Evolutionary conservation across 2,888 invertebrate species (phyloP), one percentile per base, ranked within the genome.

Genomic region (Xestobium rufovillosum): DNA sequence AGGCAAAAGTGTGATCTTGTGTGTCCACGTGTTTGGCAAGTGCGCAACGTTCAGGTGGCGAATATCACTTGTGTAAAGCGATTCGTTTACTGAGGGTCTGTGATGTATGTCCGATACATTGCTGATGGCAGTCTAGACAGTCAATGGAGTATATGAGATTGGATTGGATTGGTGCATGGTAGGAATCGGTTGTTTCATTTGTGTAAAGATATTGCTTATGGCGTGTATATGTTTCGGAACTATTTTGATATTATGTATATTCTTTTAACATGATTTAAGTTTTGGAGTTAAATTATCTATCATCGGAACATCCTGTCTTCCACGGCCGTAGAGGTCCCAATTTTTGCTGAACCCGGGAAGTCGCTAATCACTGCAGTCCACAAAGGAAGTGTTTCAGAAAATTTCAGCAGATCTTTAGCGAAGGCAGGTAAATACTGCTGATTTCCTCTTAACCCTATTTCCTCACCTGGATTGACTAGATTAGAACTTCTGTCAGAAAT

Each of bases 251-350:
- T n/a, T 4, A 13, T 26, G 43, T 36, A 28, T 43, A 40, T 17
- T 26, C 19, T 9, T 15, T 13, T 6, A 44, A 13, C 28, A 44
- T 43, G 6, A 37, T 40, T 32, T 44, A 42, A 12, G 38, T 26
- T 33, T 41, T 33, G 16, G 32, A 11, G 26, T 43, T 43, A 16
- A 45, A 27, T n/a, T 31, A 14, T 9, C 17, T 19, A 15, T 34
- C 25, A 32, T n/a, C 19, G 16, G 34, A 41, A 44, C n/a, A 41
- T 34, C 13, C 36, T 14, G 27, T 44, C 41, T 41, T 41, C 45
- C 8, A 45, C 43, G 12, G 38, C 15, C 14, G 36, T 41, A 31
- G 36, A 39, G 26, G 30, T 36, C 13, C 23, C 26, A 15, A 26
- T 45, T 25, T 3, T 13, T n/a, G 26, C n/a, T 23, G 30, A 33